These are phyloP conservation scores for Noctua janthina DNA, from an alignment of 2,888 invertebrate genomes.

Conservation along the genomic window DNA sequence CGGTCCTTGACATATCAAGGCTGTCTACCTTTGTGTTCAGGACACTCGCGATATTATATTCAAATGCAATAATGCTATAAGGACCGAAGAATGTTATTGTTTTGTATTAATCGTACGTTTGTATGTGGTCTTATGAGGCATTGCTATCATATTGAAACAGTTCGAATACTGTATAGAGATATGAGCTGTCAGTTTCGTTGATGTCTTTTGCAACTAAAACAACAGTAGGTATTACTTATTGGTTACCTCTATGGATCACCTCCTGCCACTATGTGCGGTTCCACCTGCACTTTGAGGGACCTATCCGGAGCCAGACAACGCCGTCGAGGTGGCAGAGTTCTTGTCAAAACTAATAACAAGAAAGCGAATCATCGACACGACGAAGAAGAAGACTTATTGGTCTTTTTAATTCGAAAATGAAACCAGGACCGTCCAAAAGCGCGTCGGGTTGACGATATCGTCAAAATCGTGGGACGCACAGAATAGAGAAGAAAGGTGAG, in stretches of 20 bases:
- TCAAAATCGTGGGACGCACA: not conserved
- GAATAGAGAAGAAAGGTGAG: not conserved
- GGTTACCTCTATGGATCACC: too few relatives aligned
- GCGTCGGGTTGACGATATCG: not conserved
- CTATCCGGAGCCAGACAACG: too few relatives aligned
- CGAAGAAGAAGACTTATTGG: not conserved
- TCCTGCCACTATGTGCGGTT: too few relatives aligned
- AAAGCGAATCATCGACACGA: too few relatives aligned
- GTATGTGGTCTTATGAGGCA: conserved; percentile 26
- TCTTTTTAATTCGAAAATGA: not conserved
- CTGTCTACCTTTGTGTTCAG: conserved; percentile 62
- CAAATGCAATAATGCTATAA: conserved; percentile 75
- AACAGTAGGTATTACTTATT: too few relatives aligned
- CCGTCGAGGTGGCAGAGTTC: too few relatives aligned
- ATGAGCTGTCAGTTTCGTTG: conserved; percentile 5
- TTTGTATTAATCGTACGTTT: conserved; percentile 51
- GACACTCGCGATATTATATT: conserved; percentile 75
- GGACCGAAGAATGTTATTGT: conserved; percentile 81
- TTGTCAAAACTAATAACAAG: too few relatives aligned
- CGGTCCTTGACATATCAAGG: conserved; percentile 77
- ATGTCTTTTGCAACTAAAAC: conserved; percentile 7
- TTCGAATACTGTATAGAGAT: conserved; percentile 10
- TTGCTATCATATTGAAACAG: conserved; percentile 22
- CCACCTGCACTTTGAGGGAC: too few relatives aligned
- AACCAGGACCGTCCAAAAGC: not conserved